Conservation (phyloP, 2,888 invertebrate genomes). For the Anthrax anthrax region DNA sequence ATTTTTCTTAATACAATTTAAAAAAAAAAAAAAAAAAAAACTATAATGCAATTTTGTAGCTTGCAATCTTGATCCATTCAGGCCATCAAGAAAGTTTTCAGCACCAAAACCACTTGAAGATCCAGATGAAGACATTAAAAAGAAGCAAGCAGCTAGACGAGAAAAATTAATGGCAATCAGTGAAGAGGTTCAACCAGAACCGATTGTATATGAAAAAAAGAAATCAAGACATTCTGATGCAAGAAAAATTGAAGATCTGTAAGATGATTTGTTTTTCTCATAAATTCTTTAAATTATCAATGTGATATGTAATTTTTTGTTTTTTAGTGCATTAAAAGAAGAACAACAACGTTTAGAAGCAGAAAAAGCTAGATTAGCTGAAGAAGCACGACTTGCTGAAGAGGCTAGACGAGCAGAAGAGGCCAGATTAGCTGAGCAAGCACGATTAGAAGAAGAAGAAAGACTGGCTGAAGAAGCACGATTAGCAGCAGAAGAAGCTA, state of each 20-base stretch:
- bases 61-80: constrained; percentile 50
- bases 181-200: constrained; percentile 27
- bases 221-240: constrained; percentile 39
- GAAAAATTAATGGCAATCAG: constrained; percentile 43
- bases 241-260: constrained; percentile 37
- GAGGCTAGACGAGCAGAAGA: constrained; percentile 32
- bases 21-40: background rate
- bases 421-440: constrained; percentile 33
- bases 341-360: constrained; percentile 36
- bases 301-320: background rate
- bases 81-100: constrained; percentile 55
- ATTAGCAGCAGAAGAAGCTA: constrained; percentile 24
- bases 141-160: constrained; percentile 45
- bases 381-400: constrained; percentile 25
- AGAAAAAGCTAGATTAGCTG: constrained; percentile 18
- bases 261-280: constrained; percentile 7
- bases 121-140: constrained; percentile 43
- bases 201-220: constrained; percentile 35
- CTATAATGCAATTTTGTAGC: constrained; percentile 25
- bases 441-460: constrained; percentile 32
- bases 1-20: background rate
- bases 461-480: constrained; percentile 27
- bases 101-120: constrained; percentile 43
- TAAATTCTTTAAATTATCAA: no score
- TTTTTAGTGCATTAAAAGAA: constrained; percentile 39